Evolutionary conservation across 2,113 vertebrate species (phyloP).

Genomic region (Chloropsis hardwickii): DNA sequence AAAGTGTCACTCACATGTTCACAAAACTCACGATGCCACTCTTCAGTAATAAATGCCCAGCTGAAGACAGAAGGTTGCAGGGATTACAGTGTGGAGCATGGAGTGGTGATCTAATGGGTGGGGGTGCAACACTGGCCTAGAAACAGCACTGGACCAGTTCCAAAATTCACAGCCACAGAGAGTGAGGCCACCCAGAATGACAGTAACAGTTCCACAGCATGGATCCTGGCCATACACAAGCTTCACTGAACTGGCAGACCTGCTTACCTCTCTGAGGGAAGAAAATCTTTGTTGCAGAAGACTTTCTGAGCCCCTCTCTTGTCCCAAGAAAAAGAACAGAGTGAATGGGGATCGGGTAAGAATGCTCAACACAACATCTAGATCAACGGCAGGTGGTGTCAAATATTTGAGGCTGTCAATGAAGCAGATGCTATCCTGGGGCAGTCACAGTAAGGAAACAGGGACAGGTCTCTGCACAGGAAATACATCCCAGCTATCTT

Average conservation of each 20-base stretch:
- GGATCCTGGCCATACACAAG: accelerated
- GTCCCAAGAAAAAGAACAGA: not conserved
- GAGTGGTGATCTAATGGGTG: not conserved
- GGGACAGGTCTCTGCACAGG: not conserved
- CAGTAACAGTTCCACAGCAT: not conserved
- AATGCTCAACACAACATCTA: not conserved
- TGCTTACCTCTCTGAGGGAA: not conserved
- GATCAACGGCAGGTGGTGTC: not conserved
- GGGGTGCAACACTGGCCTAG: not conserved
- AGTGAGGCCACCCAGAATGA: not conserved
- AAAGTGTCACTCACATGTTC: not conserved
- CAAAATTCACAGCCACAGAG: not conserved
- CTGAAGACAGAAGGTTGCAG: not conserved
- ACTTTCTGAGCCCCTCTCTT: not conserved
- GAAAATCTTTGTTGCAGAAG: not conserved
- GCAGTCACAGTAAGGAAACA: not conserved
- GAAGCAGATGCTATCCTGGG: not conserved
- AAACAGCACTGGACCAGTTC: not conserved
- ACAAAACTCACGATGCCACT: no score
- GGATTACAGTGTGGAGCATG: accelerated
- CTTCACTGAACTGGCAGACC: not conserved
- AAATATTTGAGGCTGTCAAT: not conserved
- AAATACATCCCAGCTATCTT: not conserved
- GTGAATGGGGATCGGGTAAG: not conserved
- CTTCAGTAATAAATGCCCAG: not conserved